Evolutionary conservation across 1,140 invertebrate species (phyloP), one percentile per base, ranked within the genome.

Genomic region (Solenopsis fugax): DNA sequence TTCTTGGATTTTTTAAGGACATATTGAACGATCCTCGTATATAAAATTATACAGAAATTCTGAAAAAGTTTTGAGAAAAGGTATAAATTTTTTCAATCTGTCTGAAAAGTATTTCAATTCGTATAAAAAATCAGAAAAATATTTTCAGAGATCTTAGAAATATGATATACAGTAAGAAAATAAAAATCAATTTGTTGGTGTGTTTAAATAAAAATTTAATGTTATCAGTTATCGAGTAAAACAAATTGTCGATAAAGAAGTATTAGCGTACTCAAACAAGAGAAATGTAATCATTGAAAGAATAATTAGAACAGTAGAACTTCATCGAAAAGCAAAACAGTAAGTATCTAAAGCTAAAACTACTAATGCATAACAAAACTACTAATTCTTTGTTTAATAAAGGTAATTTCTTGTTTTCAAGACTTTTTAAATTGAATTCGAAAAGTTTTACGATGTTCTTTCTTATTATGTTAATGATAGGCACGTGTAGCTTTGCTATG

Each of bases 221-320:
- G 13, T 69, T 41, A 50, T 50, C n/a, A 69, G 65, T 50, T 69
- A 50, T 69, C 65, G 65, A 69, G 48, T 69, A 29, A 5, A 50
- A 69, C 65, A 50, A 1, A 48, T 7, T 24, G 13, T 50, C 0
- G 65, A 69, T 13, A 69, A 50, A 2, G 24, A 69, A 4, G 2
- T 67, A 41, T 21, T 45, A 50, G 2, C 41, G 6, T 48, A 12
- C 13, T 50, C 3, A 50, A 69, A 69, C 6, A 18, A 48, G 13
- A 69, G 6, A 69, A 69, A 4, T 0, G 2, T 48, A 24, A 50
- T 69, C 6, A 12, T 69, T 6, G 6, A 29, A 29, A 69, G 41
- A 29, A 50, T 69, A 48, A 69, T 69, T 50, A 50, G 13, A 50
- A 50, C 13, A 50, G 65, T 69, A 12, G 6, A 69, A 18, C 41